Evolutionary conservation across 53 echinoderm and acorn worm species (phyloP), one percentile per base, ranked within the genome.

Genomic region (Holothuria leucospilota): DNA sequence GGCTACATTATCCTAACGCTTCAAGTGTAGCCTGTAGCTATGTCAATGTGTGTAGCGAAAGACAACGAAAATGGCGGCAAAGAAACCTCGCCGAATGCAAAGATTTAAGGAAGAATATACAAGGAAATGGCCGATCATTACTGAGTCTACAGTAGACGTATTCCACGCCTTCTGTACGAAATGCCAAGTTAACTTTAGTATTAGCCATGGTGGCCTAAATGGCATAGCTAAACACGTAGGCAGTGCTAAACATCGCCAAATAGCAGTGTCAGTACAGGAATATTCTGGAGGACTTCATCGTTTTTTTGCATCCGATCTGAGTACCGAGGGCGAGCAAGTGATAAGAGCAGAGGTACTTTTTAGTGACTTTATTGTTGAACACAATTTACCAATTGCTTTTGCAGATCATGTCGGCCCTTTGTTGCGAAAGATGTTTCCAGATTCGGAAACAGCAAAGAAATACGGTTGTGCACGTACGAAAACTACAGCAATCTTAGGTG

Each of bases 341-440:
- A 88, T 85, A 21, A 52, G 82, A 67, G 86, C 90, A 51, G 93
- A 93, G 38, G 82, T 86, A 21, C 28, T 87, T 25, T 72, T 65
- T 77, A 69, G 77, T 2, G 30, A 88, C 6, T 90, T 84, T 69
- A 2, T 90, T 51, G 86, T 93, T 8, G 90, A 87, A 78, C 93
- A 90, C 42, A 93, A 87, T 63, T 13, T 87, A 11, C 69, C 63
- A 12, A 63, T 93, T 39, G 41, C 63, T 16, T 23, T 71, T 14
- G 4, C 86, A 3, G 84, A 88, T 80, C 63, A 82, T 42, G 60
- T 93, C 12, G 62, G 81, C 26, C 71, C 63, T 16, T 34, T 93
- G 30, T 67, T 86, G 39, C 82, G 90, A 38, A 51, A 65, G 59
- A 88, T 91, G 90, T 93, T 88, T 83, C 94, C 52, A 13, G 52